phyloP scores from a whole-genome alignment of 2,888 invertebrate genomes.

The Frankliniella fusca region DNA sequence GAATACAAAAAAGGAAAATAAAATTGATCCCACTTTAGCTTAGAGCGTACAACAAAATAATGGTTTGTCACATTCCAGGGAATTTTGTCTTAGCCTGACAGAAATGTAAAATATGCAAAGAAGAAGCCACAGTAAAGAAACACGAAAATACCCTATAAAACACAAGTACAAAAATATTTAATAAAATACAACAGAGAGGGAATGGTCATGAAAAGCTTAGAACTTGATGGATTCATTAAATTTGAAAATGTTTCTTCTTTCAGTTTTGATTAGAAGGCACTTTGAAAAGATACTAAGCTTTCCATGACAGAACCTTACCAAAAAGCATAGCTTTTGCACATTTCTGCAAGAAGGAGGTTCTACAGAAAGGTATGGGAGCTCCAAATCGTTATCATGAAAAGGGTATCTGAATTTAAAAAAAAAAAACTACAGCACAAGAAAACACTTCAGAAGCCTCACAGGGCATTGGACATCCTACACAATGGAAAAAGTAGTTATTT shows the following conservation, averaged over 20 bases:
- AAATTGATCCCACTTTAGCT: not conserved
- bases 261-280: not conserved
- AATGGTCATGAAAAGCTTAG: not conserved
- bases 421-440: slow-evolving; percentile 20
- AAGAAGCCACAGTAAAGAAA: slow-evolving; percentile 18
- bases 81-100: slow-evolving; percentile 20
- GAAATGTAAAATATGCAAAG: not conserved
- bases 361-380: slow-evolving; percentile 19
- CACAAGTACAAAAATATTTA: not conserved
- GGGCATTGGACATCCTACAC: slow-evolving; percentile 6
- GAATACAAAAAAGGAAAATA: not conserved
- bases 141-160: slow-evolving; percentile 3
- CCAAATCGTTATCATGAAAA: not conserved
- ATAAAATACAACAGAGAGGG: not conserved
- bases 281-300: not conserved
- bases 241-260: too few relatives aligned
- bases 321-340: slow-evolving; percentile 20
- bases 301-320: not conserved
- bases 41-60: not conserved
- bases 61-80: not conserved
- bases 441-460: slow-evolving; percentile 9
- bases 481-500: too few relatives aligned
- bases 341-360: slow-evolving; percentile 24
- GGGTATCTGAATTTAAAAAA: not conserved
- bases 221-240: not conserved